Percentiles rank a stretch among this genome's conserved stretches.
phyloP scores from a whole-genome alignment of 2,797 vertebrate species.

The Tapirus indicus region DNA sequence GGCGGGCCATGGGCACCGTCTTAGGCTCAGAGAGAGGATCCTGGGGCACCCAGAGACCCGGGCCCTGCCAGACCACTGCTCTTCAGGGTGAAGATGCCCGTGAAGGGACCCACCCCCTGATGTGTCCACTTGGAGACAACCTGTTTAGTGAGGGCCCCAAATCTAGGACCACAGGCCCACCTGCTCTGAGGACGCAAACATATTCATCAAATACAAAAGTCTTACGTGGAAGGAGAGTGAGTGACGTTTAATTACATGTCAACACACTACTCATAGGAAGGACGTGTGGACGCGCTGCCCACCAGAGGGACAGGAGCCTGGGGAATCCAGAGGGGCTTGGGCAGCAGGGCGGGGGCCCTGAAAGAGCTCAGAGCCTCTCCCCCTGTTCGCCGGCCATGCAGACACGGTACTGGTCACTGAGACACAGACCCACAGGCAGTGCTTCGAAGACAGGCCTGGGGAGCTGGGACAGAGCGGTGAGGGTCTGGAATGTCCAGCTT shows the following conservation, averaged over 20 bases:
- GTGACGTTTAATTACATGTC: too few relatives aligned
- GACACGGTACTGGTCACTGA: neutral
- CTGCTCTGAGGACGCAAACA: neutral
- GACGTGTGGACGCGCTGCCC: neutral
- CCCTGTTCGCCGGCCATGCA: neutral
- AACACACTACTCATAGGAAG: accelerated
- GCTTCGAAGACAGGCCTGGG: neutral
- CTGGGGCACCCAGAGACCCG: neutral
- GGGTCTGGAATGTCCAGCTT: neutral
- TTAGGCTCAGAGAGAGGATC: neutral
- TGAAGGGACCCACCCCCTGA: accelerated
- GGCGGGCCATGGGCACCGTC: neutral
- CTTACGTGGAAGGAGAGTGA: accelerated
- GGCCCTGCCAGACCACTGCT: neutral
- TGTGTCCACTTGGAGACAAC: neutral
- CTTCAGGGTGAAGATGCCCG: neutral
- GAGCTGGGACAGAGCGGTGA: neutral
- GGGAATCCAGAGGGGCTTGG: neutral
- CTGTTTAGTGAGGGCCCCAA: accelerated
- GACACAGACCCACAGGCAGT: neutral
- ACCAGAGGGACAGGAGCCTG: too few relatives aligned
- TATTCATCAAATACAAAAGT: accelerated
- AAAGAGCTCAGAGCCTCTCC: neutral
- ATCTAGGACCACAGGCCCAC: neutral
- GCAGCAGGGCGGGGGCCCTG: neutral